Conservation (phyloP, 2,797 vertebrate genomes). For the Bufotes viridis region DNA sequence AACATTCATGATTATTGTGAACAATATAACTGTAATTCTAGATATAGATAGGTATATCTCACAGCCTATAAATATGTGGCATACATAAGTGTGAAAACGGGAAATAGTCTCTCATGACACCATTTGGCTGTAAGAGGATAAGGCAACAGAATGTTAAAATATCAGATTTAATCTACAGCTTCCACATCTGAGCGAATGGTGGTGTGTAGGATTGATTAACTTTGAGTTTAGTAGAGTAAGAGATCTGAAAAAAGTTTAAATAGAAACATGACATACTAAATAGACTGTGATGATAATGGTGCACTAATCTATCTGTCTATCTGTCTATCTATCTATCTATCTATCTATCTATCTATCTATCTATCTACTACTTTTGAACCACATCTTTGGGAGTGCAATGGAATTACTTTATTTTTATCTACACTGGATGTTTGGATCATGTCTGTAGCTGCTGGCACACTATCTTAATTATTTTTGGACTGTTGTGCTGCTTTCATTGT, state of each 20-base stretch:
- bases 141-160: slow-evolving; percentile 19
- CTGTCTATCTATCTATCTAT: too few relatives aligned
- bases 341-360: too few relatives aligned
- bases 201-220: neutral
- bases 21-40: neutral
- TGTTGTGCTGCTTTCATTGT: too few relatives aligned
- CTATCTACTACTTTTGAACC: too few relatives aligned
- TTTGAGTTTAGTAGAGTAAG: neutral
- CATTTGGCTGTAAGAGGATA: slow-evolving; percentile 7
- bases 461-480: too few relatives aligned
- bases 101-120: slow-evolving; percentile 22
- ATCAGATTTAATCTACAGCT: neutral
- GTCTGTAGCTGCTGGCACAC: too few relatives aligned
- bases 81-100: slow-evolving; percentile 17
- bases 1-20: too few relatives aligned
- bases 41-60: neutral
- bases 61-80: slow-evolving; percentile 27
- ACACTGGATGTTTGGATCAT: too few relatives aligned
- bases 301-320: neutral
- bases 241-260: neutral
- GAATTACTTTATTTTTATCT: too few relatives aligned
- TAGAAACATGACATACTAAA: neutral
- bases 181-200: too few relatives aligned
- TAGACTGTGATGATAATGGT: neutral
- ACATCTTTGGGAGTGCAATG: too few relatives aligned